A percentile compares a stretch with the other conserved stretches of the same genome.
Conservation (phyloP, 2,113 vertebrate genomes). For the Sapajus apella region DNA sequence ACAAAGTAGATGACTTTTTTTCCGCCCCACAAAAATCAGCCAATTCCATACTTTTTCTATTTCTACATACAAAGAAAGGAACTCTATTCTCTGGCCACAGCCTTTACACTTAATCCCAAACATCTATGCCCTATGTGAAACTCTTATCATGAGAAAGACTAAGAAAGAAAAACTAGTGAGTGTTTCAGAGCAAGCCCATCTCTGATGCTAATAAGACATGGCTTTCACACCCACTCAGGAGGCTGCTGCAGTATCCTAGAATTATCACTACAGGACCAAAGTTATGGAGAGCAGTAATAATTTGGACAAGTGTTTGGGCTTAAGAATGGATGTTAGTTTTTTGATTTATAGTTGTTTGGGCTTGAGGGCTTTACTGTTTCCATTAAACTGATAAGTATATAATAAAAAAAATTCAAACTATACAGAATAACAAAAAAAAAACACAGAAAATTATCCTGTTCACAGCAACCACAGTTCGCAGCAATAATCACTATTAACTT, state of each 20-base stretch:
- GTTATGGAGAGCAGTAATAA: background rate
- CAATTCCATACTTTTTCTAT: background rate
- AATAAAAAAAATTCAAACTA: slow-evolving; percentile 12
- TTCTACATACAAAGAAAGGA: background rate
- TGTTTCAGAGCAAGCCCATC: background rate
- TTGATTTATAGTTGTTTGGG: background rate
- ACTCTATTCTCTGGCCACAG: background rate
- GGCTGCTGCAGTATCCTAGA: background rate
- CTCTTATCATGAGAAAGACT: background rate
- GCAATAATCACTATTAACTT: background rate
- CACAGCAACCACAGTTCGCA: background rate
- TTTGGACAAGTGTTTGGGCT: background rate
- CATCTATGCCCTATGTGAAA: background rate
- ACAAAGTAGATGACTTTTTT: background rate
- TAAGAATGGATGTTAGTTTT: background rate
- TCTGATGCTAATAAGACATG: background rate
- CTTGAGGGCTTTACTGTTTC: slow-evolving; percentile 1
- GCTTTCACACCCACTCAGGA: background rate
- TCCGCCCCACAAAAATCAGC: background rate
- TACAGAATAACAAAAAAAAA: background rate
- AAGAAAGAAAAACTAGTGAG: background rate
- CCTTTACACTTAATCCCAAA: background rate
- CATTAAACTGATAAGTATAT: background rate
- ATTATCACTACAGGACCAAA: background rate
- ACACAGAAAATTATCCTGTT: background rate